phyloP scores from a whole-genome alignment of 1,140 invertebrate species.

The Drosophila hydei region DNA sequence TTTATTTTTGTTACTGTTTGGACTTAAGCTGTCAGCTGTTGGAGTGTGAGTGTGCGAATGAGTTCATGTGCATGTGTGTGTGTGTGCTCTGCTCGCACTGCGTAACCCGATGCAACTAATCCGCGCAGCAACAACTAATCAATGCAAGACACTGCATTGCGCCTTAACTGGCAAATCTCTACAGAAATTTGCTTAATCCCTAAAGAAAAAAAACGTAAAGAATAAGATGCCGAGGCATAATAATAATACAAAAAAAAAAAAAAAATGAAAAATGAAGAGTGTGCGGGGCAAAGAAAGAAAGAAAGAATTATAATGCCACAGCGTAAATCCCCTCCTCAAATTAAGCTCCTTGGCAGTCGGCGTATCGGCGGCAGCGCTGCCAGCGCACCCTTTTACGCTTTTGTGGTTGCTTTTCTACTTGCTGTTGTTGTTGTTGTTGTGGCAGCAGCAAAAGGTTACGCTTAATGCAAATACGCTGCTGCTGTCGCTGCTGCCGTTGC shows the following conservation, averaged over 20 bases:
- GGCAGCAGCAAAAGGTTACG: constrained; percentile 62
- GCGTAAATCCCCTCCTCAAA: constrained; percentile 79
- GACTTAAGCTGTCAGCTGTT: constrained; percentile 16
- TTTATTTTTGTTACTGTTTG: constrained; percentile 38
- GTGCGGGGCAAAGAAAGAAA: constrained; percentile 13
- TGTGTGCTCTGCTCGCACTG: constrained; percentile 35
- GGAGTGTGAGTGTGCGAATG: constrained; percentile 31
- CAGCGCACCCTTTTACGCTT: constrained; percentile 13
- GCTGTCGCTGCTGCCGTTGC: constrained; percentile 48
- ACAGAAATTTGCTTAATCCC: constrained; percentile 79
- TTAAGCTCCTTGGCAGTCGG: constrained; percentile 79
- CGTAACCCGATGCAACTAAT: constrained; percentile 64
- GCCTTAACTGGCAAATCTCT: constrained; percentile 58
- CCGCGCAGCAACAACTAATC: constrained; percentile 61
- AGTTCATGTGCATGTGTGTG: constrained; percentile 25
- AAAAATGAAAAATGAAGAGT: constrained; percentile 9
- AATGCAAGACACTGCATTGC: constrained; percentile 12
- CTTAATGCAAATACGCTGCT: constrained; percentile 77
- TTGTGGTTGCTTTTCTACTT: constrained; percentile 8
- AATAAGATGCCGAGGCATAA: constrained; percentile 52
- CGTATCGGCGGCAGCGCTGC: constrained; percentile 50
- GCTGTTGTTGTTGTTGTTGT: constrained; percentile 14
- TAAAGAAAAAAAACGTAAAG: constrained; percentile 25
- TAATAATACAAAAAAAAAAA: constrained; percentile 17
- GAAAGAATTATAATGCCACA: constrained; percentile 73